Percentiles rank a stretch among this genome's conserved stretches.
These are phyloP conservation scores for Pseudolaguvia tuberculata DNA, from an alignment of 2,113 vertebrate genomes.

Conservation along the genomic window DNA sequence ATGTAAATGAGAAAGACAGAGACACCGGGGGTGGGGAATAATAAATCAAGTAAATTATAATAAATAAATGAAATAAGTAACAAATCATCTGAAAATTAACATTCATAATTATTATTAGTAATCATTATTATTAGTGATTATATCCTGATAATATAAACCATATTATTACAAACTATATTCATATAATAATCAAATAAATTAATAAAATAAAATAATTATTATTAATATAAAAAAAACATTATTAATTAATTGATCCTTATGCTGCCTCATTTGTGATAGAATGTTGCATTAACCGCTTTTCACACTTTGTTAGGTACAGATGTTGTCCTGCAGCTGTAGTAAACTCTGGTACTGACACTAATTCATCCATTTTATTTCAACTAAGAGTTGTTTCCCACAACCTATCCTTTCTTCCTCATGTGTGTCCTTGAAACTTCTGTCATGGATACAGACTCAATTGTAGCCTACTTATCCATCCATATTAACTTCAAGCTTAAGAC, in stretches of 20 bases:
- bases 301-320: no score
- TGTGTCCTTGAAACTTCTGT: not conserved
- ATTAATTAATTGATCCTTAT: constrained; percentile 5
- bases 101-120: no score
- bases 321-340: no score
- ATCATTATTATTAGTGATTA: no score
- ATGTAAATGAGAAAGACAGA: not conserved
- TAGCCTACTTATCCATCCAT: not conserved
- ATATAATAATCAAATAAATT: no score
- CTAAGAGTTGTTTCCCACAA: no score
- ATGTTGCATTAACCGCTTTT: no score
- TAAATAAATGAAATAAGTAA: not conserved
- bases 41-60: not conserved
- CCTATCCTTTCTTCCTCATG: no score
- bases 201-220: no score
- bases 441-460: not conserved
- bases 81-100: not conserved
- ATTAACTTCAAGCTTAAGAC: not conserved
- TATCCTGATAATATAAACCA: not conserved
- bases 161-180: not conserved
- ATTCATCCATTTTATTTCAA: no score
- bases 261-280: not conserved
- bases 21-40: not conserved
- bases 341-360: no score
- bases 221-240: no score